Conservation (phyloP, 2,888 invertebrate genomes). For the Dermolepida albohirtum region DNA sequence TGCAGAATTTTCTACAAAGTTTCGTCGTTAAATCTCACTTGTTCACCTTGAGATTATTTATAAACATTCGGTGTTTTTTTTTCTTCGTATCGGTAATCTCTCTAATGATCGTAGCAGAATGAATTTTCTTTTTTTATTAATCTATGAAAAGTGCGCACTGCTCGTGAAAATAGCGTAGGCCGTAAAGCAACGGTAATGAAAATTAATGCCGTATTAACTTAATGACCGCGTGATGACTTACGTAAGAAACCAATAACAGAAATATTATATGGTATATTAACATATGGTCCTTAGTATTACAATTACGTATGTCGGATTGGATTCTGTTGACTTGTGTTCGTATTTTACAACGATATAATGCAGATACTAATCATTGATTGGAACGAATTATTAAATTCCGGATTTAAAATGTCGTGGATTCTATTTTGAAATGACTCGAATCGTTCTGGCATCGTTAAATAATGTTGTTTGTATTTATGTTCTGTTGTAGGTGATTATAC, state of each 20-base stretch:
- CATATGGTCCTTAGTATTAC: constrained; percentile 5
- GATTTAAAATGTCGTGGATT: neutral
- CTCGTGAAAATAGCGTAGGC: constrained; percentile 14
- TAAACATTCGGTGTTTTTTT: constrained; percentile 14
- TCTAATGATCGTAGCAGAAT: constrained; percentile 21
- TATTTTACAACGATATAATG: neutral
- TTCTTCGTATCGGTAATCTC: constrained; percentile 6
- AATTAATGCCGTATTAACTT: constrained; percentile 25
- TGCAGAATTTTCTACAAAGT: constrained; percentile 21
- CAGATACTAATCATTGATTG: constrained; percentile 2
- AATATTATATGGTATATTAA: constrained; percentile 7
- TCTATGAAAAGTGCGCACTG: constrained; percentile 11
- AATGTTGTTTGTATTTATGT: no score
- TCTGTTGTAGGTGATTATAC: no score
- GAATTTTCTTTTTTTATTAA: constrained; percentile 16
- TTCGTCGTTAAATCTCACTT: constrained; percentile 33
- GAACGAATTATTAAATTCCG: neutral
- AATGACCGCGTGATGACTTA: neutral
- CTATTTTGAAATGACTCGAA: no score
- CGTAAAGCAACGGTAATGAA: constrained; percentile 12
- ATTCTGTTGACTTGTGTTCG: neutral
- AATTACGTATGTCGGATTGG: neutral
- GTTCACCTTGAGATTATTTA: constrained; percentile 40
- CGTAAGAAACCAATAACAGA: constrained; percentile 13
- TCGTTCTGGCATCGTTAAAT: no score